phyloP scores from a whole-genome alignment of 2,888 invertebrate species.

The Dilophus febrilis region DNA sequence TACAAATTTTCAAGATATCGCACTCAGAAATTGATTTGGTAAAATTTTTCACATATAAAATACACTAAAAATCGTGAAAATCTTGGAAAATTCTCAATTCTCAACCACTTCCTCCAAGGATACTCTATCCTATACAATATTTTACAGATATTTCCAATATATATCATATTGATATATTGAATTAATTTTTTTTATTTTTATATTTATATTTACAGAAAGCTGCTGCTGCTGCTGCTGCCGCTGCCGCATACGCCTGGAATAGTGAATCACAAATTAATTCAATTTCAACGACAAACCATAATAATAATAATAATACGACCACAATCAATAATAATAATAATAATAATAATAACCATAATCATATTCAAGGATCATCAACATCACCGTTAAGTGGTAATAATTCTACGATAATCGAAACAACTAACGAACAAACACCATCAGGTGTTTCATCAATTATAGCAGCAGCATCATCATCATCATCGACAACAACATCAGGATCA shows the following conservation, averaged over 20 bases:
- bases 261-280: conserved; percentile 21
- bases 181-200: background rate
- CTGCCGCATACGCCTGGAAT: conserved; percentile 41
- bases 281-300: conserved; percentile 7
- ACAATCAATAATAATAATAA: conserved; percentile 2
- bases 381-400: no score
- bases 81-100: no score
- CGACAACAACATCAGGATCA: background rate
- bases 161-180: background rate
- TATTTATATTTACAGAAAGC: conserved; percentile 40
- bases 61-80: no score
- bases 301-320: conserved; percentile 9
- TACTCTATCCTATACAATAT: no score
- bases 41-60: no score
- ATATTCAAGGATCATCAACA: conserved; percentile 16
- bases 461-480: conserved; percentile 4
- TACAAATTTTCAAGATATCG: no score
- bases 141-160: no score
- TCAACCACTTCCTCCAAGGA: no score
- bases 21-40: no score
- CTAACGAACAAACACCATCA: conserved; percentile 22
- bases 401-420: conserved; percentile 16
- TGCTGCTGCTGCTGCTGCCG: conserved; percentile 39
- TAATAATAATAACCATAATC: conserved; percentile 24
- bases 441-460: conserved; percentile 15